Conservation (phyloP, 2,797 vertebrate species). For the Pseudochirops cupreus region DNA sequence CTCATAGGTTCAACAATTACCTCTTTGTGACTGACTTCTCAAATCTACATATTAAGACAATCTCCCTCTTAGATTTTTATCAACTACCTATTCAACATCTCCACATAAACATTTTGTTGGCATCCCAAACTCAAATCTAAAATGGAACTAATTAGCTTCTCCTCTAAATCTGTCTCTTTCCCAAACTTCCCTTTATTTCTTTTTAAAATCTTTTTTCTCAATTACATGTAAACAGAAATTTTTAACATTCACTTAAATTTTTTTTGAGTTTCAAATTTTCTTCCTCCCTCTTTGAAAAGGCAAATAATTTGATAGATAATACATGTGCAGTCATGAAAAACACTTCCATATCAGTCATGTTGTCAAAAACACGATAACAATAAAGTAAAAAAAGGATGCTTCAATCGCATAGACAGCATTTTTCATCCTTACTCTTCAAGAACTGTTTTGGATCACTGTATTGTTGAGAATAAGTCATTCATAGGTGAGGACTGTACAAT, state of each 20-base stretch:
- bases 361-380: background rate
- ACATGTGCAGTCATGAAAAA: background rate
- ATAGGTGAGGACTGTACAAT: background rate
- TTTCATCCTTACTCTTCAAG: no score
- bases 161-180: background rate
- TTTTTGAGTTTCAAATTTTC: background rate
- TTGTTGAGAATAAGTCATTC: background rate
- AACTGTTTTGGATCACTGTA: background rate
- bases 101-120: background rate
- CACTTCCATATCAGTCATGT: background rate
- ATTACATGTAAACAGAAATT: background rate
- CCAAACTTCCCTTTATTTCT: background rate
- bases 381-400: background rate
- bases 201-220: background rate
- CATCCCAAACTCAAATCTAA: background rate
- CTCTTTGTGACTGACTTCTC: background rate
- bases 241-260: background rate
- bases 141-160: background rate
- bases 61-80: background rate
- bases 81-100: background rate
- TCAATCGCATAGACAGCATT: background rate
- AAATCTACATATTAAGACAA: background rate
- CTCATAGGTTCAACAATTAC: background rate
- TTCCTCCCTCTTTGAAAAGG: background rate
- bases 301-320: background rate